Evolutionary conservation across 2,797 vertebrate species (phyloP), one percentile per base, ranked within the genome.

Genomic region (Rhinella marina): DNA sequence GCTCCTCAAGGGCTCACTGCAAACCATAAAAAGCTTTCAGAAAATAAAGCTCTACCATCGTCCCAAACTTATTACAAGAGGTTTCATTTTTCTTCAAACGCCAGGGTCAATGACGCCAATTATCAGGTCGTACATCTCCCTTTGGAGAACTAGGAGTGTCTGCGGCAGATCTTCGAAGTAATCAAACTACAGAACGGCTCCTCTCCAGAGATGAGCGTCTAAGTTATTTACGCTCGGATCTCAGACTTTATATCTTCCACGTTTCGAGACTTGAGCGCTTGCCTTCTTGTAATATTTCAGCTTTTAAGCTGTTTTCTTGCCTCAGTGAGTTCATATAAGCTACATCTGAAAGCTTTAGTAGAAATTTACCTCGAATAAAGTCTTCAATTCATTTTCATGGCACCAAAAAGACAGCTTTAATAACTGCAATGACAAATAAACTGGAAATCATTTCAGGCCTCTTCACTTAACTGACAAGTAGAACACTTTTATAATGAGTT

Each of bases 391-490:
- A 96, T 96, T 96, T 95, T 94, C 95, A 93, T 95, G 95, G 95
- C 95, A 95, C 95, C 94, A 94, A 94, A 95, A 95, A 94, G 95
- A 96, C 95, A 95, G 96, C 95, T 96, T 96, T 97, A 97, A 97
- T 97, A 96, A 96, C 96, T 94, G 93, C 94, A 95, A 95, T 96
- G 96, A 97, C 96, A 97, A 96, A 97, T 97, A 97, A 96, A 96
- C 95, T 95, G 94, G 93, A 96, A 95, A 96, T 96, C 96, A 95
- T 95, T 96, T 94, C 95, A 94, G 94, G 94, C 95, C 94, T 94
- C 96, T 96, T 96, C 95, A 95, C 95, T 95, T 95, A 96, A 95
- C 96, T 95, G 96, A 97, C 96, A 97, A 95, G 95, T 95, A 93
- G 93, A 96, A 96, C 95, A 94, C 95, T 95, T 94, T 96, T 94